A percentile compares a stretch with the other conserved stretches of the same genome.
Conservation (phyloP, 2,113 vertebrate species). For the Donacobius atricapilla region DNA sequence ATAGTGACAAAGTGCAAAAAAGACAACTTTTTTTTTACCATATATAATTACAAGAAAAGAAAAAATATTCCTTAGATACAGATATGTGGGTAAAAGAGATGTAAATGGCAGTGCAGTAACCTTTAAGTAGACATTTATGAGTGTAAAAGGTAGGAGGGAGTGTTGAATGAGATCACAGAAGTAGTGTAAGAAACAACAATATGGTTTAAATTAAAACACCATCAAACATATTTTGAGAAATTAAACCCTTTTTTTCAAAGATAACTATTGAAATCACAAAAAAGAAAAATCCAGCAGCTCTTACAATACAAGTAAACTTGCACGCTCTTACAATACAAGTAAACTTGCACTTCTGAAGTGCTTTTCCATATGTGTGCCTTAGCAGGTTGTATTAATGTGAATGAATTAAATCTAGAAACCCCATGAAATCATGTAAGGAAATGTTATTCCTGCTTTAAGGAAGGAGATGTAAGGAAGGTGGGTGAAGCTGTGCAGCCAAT, state of each 20-base stretch:
- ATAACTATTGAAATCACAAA: neutral
- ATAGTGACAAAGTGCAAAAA: neutral
- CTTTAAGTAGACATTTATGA: neutral
- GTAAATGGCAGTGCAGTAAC: neutral
- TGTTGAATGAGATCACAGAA: neutral
- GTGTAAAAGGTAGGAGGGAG: neutral
- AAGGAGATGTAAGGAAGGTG: neutral
- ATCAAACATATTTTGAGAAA: neutral
- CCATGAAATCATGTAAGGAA: neutral
- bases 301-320: neutral
- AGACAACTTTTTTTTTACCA: neutral
- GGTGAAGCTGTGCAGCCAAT: neutral
- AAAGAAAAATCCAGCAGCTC: neutral
- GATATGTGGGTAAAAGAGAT: neutral
- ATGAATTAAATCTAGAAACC: neutral
- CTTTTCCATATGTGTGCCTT: neutral
- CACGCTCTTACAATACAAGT: neutral
- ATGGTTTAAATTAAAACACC: neutral
- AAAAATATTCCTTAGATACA: neutral
- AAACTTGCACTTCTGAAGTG: neutral
- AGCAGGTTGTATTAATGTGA: neutral
- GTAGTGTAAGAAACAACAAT: neutral
- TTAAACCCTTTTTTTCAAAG: neutral
- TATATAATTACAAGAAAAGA: neutral
- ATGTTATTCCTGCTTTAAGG: neutral